Evolutionary conservation across 37 sponge, comb jelly and placozoan genomes (phyloP).

Genomic region (Agelas oroides): DNA sequence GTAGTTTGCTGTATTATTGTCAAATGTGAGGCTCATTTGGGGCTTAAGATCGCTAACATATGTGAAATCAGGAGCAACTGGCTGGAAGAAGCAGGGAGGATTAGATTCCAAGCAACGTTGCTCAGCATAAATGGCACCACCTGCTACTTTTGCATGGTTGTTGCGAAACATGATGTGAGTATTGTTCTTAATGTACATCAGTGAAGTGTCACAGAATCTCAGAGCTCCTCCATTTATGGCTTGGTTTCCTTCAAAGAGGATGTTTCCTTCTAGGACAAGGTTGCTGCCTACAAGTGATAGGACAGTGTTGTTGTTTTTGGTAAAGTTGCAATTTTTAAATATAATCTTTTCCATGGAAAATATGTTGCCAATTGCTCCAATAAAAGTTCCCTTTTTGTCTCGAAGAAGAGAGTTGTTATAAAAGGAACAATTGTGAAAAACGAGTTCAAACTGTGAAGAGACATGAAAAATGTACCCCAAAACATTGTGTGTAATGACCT

Average conservation of each 20-base stretch:
- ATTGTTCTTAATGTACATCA: neutral
- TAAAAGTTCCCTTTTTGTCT: neutral
- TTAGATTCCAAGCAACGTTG: neutral
- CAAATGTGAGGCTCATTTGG: neutral
- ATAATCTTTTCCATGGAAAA: neutral
- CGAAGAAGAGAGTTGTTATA: neutral
- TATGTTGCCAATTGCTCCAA: neutral
- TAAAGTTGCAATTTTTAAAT: neutral
- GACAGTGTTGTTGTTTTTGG: constrained; percentile 1
- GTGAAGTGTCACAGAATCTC: constrained; percentile 13
- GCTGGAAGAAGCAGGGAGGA: constrained; percentile 20
- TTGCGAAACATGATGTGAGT: neutral
- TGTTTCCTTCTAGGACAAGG: neutral
- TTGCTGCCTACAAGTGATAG: constrained; percentile 1
- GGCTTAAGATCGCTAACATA: neutral
- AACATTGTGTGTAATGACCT: neutral
- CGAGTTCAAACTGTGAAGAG: constrained; percentile 8
- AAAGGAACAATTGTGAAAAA: neutral
- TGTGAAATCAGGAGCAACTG: neutral
- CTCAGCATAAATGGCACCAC: constrained; percentile 13
- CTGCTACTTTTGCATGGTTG: neutral
- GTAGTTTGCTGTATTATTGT: neutral
- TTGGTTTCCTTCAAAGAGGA: neutral
- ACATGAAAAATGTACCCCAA: neutral
- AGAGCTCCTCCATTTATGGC: constrained; percentile 10